phyloP scores from a whole-genome alignment of 2,888 invertebrate genomes.

The Elmis aenea region DNA sequence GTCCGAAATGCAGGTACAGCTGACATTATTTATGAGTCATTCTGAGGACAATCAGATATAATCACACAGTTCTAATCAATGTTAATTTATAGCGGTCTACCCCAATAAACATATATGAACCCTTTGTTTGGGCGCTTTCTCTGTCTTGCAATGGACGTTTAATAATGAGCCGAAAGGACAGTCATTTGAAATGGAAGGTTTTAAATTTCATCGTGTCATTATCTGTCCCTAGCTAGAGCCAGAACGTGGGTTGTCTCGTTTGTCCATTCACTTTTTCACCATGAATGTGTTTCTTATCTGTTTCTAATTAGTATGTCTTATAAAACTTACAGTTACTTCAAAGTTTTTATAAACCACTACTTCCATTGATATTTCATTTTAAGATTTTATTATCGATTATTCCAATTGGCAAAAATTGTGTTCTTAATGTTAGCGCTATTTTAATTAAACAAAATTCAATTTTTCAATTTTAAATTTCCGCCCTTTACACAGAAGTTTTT shows the following conservation, averaged over 20 bases:
- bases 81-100: slow-evolving; percentile 46
- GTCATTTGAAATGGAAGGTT: slow-evolving; percentile 33
- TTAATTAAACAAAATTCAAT: too few relatives aligned
- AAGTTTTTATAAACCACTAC: too few relatives aligned
- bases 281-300: slow-evolving; percentile 34
- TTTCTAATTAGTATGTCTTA: too few relatives aligned
- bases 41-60: slow-evolving; percentile 47
- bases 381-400: too few relatives aligned
- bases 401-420: too few relatives aligned
- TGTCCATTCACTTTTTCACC: slow-evolving; percentile 28
- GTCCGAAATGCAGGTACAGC: slow-evolving; percentile 24
- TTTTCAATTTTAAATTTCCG: too few relatives aligned
- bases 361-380: too few relatives aligned
- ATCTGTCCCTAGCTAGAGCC: too few relatives aligned
- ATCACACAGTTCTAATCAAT: slow-evolving; percentile 49
- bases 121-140: slow-evolving; percentile 40
- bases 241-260: slow-evolving; percentile 26
- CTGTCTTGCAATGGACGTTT: slow-evolving; percentile 35
- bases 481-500: too few relatives aligned
- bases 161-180: slow-evolving; percentile 38
- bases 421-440: too few relatives aligned
- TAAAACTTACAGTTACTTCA: too few relatives aligned
- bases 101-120: slow-evolving; percentile 47
- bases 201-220: slow-evolving; percentile 32
- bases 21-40: slow-evolving; percentile 45